Evolutionary conservation across 1,140 invertebrate species (phyloP), one percentile per base, ranked within the genome.

Genomic region (Oncopodura yosiiana): DNA sequence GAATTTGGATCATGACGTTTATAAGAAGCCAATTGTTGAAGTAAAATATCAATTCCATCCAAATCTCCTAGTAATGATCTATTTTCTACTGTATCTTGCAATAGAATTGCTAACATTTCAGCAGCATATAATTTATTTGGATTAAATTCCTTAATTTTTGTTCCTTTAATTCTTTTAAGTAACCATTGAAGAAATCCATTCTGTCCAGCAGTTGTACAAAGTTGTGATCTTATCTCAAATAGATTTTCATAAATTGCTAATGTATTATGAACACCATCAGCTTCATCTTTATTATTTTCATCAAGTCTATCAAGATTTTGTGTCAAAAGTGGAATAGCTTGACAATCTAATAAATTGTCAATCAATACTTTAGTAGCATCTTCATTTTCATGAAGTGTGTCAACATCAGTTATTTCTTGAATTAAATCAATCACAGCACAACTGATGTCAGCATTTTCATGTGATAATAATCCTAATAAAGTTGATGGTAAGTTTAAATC

Each of bases 381-480:
- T 57, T 81, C 78, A 69, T 84, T 87, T 70, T 98, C 94, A 68
- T 93, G 84, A 24, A 96, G 73, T 60, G 91, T 90, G 70, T 98
- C 94, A 14, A 93, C 84, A 75, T 99, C 95, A 16, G 93, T 95
- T 16, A 99, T 71, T 73, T 99, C 94, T 78, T 97, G 78, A 6
- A 90, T 66, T 26, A 90, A 75, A 73, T 87, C 79, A 3, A 89
- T 81, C 30, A 88, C 77, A 49, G 83, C 84, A 60, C 88, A 87
- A 11, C 86, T 79, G 60, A 92, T 83, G 72, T 95, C 94, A 49
- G 90, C 93, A 71, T 99, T 99, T 67, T 99, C 94, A 75, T 99
- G 96, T 26, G 85, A 81, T 9, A 99, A 70, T 29, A 99, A 77
- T 68, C 95, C 90, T 8, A 99, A 71, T n/a, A 99, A 67, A 37